Conservation (phyloP, 2,888 invertebrate genomes). For the Drosophila dives region DNA sequence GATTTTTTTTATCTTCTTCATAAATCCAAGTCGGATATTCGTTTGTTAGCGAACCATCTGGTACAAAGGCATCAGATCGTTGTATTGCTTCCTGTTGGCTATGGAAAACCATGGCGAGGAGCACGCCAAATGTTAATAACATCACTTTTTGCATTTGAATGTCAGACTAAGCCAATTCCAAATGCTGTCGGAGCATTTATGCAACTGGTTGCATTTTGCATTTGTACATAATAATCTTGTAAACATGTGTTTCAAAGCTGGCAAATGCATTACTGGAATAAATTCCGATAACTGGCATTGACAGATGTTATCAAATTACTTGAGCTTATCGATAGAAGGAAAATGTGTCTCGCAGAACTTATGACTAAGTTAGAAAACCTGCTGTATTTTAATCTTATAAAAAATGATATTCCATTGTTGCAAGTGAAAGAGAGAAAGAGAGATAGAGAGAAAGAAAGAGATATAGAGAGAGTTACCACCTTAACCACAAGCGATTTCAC, state of each 20-base stretch:
- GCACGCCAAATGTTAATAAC: conserved; percentile 3
- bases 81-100: neutral
- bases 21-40: neutral
- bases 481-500: conserved; percentile 54
- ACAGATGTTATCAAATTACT: neutral
- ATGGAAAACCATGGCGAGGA: conserved; percentile 2
- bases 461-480: conserved; percentile 1
- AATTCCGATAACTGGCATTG: neutral
- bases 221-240: neutral
- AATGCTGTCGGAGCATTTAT: conserved; percentile 18
- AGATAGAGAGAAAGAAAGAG: too few species aligned
- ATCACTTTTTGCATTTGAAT: conserved; percentile 16
- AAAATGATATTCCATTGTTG: conserved; percentile 4
- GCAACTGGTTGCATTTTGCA: neutral
- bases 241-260: neutral
- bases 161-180: neutral
- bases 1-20: neutral
- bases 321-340: neutral
- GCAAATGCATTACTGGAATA: neutral
- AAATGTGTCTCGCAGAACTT: neutral
- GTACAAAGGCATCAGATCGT: neutral
- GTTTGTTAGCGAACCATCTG: neutral
- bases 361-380: neutral
- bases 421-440: too few species aligned
- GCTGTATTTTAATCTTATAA: neutral